phyloP scores from a whole-genome alignment of 2,888 invertebrate genomes.

The Melangyna quadrimaculata region DNA sequence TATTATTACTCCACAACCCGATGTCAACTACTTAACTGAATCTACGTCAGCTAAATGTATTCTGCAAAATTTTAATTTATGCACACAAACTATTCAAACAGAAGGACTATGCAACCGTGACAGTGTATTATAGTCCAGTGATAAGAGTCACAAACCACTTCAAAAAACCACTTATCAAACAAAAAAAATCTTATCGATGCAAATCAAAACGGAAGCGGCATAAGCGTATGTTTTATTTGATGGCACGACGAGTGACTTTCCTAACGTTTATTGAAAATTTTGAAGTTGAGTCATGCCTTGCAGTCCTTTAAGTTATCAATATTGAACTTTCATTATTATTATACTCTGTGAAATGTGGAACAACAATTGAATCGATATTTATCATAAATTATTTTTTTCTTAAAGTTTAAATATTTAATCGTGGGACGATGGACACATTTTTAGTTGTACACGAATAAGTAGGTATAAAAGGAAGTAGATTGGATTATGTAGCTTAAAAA shows the following conservation, averaged over 20 bases:
- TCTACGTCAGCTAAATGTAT: constrained; percentile 6
- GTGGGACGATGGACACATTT: constrained; percentile 55
- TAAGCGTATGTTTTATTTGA: background rate
- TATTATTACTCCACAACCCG: constrained; percentile 14
- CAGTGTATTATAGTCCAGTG: background rate
- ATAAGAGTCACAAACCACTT: constrained; percentile 56
- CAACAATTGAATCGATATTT: constrained; percentile 45
- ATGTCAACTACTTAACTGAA: constrained; percentile 19
- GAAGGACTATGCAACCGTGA: background rate
- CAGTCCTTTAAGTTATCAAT: background rate
- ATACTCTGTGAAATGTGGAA: background rate
- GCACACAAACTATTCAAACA: constrained; percentile 31
- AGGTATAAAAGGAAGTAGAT: background rate
- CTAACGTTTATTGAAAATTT: constrained; percentile 31
- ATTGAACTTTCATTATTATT: background rate
- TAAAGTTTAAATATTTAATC: constrained; percentile 56
- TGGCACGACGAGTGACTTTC: background rate
- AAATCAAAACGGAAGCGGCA: constrained; percentile 23
- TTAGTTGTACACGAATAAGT: background rate
- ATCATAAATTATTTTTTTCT: background rate
- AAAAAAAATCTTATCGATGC: constrained; percentile 45
- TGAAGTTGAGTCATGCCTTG: background rate
- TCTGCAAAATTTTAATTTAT: constrained; percentile 42
- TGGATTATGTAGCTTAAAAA: background rate
- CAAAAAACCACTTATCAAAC: constrained; percentile 17